These are phyloP conservation scores for Mirounga angustirostris DNA, from an alignment of 2,113 vertebrate genomes.

Conservation along the genomic window DNA sequence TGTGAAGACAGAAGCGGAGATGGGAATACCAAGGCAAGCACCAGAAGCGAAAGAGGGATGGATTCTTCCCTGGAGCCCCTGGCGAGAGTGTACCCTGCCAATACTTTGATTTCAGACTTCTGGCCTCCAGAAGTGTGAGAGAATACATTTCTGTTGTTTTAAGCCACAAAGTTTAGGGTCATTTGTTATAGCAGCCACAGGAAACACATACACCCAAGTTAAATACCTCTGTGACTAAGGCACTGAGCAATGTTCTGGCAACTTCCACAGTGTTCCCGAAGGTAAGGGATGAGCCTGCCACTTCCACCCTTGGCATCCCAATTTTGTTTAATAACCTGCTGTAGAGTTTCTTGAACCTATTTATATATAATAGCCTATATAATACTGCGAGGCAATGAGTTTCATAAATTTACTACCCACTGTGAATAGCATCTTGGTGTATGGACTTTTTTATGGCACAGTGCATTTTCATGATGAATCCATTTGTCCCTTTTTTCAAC, in stretches of 20 bases:
- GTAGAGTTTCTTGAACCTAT: constrained; percentile 28
- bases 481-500: constrained; percentile 69
- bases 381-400: constrained; percentile 60
- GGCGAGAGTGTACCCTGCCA: fast-evolving
- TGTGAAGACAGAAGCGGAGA: neutral
- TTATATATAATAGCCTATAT: constrained; percentile 68
- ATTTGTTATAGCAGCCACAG: constrained; percentile 45
- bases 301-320: neutral
- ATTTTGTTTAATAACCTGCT: constrained; percentile 53
- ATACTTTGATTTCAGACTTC: constrained; percentile 17
- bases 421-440: constrained; percentile 58
- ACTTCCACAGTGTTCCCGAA: neutral
- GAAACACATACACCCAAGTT: neutral
- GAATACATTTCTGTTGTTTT: neutral
- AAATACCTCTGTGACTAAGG: neutral
- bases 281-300: constrained; percentile 14
- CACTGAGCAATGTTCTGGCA: neutral
- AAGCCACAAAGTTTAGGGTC: neutral
- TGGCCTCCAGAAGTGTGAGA: neutral
- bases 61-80: neutral
- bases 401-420: constrained; percentile 63
- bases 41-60: neutral
- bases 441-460: constrained; percentile 54
- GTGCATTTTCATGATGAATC: constrained; percentile 74
- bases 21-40: neutral